A percentile compares a stretch with the other conserved stretches of the same genome.
Conservation (phyloP, 2,888 invertebrate species). For the Notodonta dromedarius region DNA sequence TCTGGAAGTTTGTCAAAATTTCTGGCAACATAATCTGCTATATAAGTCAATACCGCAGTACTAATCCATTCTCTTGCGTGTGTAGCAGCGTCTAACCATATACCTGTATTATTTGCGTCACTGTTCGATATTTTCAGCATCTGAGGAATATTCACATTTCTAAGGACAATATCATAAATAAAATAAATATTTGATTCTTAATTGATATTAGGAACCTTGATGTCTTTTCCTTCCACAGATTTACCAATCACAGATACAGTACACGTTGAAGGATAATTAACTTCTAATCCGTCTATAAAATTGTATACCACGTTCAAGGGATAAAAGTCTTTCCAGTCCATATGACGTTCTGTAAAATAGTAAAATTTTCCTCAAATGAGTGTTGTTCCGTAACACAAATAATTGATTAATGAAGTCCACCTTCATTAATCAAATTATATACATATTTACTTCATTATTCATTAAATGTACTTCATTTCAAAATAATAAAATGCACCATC, state of each 20-base stretch:
- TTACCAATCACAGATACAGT: constrained; percentile 89
- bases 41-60: constrained; percentile 90
- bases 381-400: neutral
- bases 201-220: constrained; percentile 84
- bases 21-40: constrained; percentile 88
- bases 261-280: constrained; percentile 89
- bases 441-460: too few species aligned
- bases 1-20: constrained; percentile 87
- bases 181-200: constrained; percentile 2
- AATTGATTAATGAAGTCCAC: too few species aligned
- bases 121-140: constrained; percentile 89
- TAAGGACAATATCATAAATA: constrained; percentile 4
- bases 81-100: constrained; percentile 93
- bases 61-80: constrained; percentile 97
- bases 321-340: constrained; percentile 92
- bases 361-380: neutral
- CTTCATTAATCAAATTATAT: too few species aligned
- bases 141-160: constrained; percentile 45
- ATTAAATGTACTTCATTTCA: too few species aligned
- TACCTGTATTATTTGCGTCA: constrained; percentile 85
- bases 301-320: constrained; percentile 87
- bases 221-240: constrained; percentile 88
- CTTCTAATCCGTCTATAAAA: constrained; percentile 89
- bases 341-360: constrained; percentile 48
- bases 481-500: too few species aligned